Evolutionary conservation across 1,140 invertebrate species (phyloP), one percentile per base, ranked within the genome.

Genomic region (Neuroterus valhalla): DNA sequence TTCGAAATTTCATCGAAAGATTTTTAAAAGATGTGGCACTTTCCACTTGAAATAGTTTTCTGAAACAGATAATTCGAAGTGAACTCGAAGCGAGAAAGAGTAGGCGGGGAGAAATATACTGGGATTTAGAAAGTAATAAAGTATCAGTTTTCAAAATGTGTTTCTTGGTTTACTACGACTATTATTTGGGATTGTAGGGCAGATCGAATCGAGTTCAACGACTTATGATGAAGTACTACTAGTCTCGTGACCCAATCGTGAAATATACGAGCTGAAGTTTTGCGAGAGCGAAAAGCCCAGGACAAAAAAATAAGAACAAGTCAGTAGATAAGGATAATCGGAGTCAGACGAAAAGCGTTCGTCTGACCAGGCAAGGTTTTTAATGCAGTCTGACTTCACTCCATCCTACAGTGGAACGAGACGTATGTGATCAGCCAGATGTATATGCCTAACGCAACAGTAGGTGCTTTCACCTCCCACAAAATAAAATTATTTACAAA

Each of bases 301-400:
- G 17, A 44, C 42, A 45, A 62, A 44, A 19, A 45, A 62, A 72
- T 67, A 66, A 72, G 67, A 67, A 67, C 43, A 38, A 52, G 44
- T 48, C 66, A 66, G 62, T 72, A 46, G 44, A 66, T 48, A 67
- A 67, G 45, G 71, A 67, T 45, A 44, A 46, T 72, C 66, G 15
- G 31, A 46, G 62, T 66, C 62, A 72, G 55, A 66, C 71, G 19
- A 12, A 26, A 62, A 23, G 21, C 52, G 12, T 38, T 5, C 21
- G 21, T 15, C 52, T 62, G 52, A 38, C 15, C 14, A 62, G 55
- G 1, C 21, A 26, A 31, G 14, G 23, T 62, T 38, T 62, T 62
- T 62, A 62, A 62, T 62, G 15, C n/a, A 26, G 23, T 26, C 26
- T 31, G 21, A 15, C 21, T 2, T 2, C 14, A 14, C 21, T 10